Evolutionary conservation across 2,888 invertebrate species (phyloP), one percentile per base, ranked within the genome.

Genomic region (Sipha maydis): DNA sequence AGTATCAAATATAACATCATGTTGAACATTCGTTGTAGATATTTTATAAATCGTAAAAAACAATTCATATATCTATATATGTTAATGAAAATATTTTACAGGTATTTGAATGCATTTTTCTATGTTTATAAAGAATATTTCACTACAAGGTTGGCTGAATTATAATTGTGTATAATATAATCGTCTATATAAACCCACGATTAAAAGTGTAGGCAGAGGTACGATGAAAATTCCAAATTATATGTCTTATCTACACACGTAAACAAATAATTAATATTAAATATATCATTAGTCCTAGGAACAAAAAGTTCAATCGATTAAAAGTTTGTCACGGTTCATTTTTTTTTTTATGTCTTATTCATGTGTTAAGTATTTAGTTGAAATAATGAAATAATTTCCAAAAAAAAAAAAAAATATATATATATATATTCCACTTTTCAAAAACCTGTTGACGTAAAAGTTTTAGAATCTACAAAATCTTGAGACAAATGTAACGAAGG

Each of bases 81-180:
- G 17, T 1, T 7, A n/a, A 11, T 21, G 4, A 38, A 83, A 75
- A 48, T n/a, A 34, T 73, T 56, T 1, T 28, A 19, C 73, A 11
- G 25, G 38, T 76, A 61, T 67, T 76, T 28, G 17, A 28, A 41
- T 67, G 17, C 41, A 75, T 38, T 61, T 83, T 34, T 48, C 17
- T 19, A 69, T 48, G 48, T 85, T 34, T 38, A 85, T n/a, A 34
- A 19, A 4, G 41, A 48, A 56, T 31, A 80, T 28, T 85, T 25
- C 19, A 71, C 19, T 54, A 41, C 80, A 73, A 80, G 73, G 73
- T 80, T 75, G 86, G 80, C 80, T 56, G 54, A 28, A 41, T 73
- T 75, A 69, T 61, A 84, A 76, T 76, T 56, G 54, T n/a, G n/a
- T 79, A 78, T 71, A 34, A 54, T 38, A 67, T 78, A 21, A 28